Percentiles rank a stretch among this genome's conserved stretches.
These are phyloP conservation scores for Characodon lateralis DNA, from an alignment of 2,797 vertebrate genomes.

Conservation along the genomic window DNA sequence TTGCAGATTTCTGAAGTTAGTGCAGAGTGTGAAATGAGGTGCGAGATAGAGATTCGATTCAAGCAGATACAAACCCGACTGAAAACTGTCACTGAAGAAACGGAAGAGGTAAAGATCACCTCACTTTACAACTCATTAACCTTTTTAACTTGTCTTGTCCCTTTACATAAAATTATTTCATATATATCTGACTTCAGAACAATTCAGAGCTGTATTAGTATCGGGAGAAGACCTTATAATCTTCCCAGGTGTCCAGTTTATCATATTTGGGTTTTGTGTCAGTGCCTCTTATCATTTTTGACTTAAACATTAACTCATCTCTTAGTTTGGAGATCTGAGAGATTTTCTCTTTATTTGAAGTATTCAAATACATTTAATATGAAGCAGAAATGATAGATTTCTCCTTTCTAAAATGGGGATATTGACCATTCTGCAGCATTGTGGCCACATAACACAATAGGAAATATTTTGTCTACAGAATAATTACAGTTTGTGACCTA, in stretches of 20 bases:
- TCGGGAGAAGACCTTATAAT: not conserved
- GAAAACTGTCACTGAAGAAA: constrained; percentile 77
- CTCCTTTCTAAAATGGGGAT: not conserved
- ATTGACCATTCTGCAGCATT: not conserved
- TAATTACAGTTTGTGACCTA: not conserved
- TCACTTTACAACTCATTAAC: not conserved
- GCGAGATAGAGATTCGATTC: constrained; percentile 84
- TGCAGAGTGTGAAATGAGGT: constrained; percentile 79
- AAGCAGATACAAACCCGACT: constrained; percentile 84
- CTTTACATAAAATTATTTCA: not conserved
- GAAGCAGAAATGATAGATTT: too few species aligned
- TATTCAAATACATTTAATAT: not conserved
- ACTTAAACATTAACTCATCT: not conserved
- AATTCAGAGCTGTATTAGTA: not conserved
- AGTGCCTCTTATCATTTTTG: not conserved
- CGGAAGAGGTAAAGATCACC: constrained; percentile 78
- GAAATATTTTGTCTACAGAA: not conserved
- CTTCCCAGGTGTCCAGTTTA: not conserved
- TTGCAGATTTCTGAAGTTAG: constrained; percentile 83
- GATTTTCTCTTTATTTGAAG: not conserved
- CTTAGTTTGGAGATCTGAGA: not conserved
- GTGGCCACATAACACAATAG: not conserved
- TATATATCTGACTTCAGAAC: not conserved
- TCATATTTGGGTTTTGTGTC: not conserved
- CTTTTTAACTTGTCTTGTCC: not conserved